Conservation (phyloP, 2,113 vertebrate species). For the Lynx canadensis region DNA sequence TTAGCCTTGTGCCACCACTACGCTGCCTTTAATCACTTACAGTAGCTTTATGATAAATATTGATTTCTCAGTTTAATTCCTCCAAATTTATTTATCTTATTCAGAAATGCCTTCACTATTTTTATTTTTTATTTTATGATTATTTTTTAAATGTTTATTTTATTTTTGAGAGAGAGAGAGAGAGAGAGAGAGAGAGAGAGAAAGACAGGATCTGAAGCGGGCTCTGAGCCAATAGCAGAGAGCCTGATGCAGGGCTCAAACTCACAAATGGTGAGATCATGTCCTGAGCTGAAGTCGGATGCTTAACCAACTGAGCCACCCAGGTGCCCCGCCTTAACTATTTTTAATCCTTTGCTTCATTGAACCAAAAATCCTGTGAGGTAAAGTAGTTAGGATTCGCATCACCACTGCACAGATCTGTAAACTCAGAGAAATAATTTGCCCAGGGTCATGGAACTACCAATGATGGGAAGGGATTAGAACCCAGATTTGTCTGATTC, state of each 20-base stretch:
- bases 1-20: background rate
- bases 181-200: no score
- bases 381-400: background rate
- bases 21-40: background rate
- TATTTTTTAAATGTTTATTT: no score
- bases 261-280: background rate
- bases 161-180: no score
- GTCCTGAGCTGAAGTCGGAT: background rate
- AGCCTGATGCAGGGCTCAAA: background rate
- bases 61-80: background rate
- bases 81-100: background rate
- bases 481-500: background rate
- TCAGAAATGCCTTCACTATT: background rate
- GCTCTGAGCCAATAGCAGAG: background rate
- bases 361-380: background rate
- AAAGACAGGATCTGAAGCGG: background rate
- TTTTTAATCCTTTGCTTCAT: background rate
- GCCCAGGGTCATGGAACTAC: background rate
- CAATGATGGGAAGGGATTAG: background rate
- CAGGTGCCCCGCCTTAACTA: background rate
- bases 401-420: background rate
- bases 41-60: background rate
- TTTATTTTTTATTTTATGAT: no score
- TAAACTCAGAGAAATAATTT: constrained; percentile 4
- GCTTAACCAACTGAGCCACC: background rate